Conservation (phyloP, 2,888 invertebrate species). For the Pristionchus japonicus region DNA sequence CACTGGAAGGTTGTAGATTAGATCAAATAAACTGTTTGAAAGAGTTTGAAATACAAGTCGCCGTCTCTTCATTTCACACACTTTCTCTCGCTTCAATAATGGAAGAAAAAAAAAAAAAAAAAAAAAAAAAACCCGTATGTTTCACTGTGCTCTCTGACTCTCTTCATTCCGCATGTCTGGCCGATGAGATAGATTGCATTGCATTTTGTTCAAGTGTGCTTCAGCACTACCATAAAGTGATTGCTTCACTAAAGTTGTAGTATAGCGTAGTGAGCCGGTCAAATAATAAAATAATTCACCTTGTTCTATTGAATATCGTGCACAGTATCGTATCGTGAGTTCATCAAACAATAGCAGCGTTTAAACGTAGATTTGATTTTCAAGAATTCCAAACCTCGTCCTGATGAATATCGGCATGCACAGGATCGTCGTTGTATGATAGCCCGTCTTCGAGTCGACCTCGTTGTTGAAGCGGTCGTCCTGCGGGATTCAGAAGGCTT, state of each 20-base stretch:
- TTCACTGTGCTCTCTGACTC: too few relatives aligned
- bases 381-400: too few relatives aligned
- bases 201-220: neutral
- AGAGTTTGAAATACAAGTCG: neutral
- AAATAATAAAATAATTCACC: too few relatives aligned
- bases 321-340: too few relatives aligned
- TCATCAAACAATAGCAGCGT: too few relatives aligned
- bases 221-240: neutral
- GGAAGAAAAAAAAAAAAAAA: neutral
- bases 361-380: too few relatives aligned
- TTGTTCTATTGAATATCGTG: too few relatives aligned
- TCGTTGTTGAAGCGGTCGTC: conserved; percentile 58
- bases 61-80: conserved; percentile 2
- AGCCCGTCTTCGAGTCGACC: conserved; percentile 79
- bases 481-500: neutral
- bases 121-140: too few relatives aligned
- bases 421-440: conserved; percentile 83
- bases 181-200: neutral
- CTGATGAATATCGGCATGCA: conserved; percentile 90
- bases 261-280: too few relatives aligned
- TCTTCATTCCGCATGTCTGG: too few relatives aligned
- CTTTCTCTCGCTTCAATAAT: neutral
- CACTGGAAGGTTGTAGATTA: too few relatives aligned
- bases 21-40: conserved; percentile 51
- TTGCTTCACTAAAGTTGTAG: too few relatives aligned